Conservation (phyloP, 2,888 invertebrate species). For the Portevinia maculata region DNA sequence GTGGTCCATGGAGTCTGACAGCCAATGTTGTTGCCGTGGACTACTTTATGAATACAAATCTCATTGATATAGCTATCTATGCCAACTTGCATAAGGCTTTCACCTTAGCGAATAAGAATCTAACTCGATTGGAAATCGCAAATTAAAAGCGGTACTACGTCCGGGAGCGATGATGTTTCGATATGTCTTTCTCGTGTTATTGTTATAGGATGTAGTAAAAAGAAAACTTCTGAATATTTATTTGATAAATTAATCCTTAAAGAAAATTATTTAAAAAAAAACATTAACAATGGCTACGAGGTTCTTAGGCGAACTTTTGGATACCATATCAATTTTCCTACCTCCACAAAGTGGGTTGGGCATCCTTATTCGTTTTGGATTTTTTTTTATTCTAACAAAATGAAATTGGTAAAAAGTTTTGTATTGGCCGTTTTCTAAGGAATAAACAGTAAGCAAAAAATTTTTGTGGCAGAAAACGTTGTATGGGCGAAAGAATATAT, state of each 20-base stretch:
- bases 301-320: no score
- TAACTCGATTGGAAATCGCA: constrained; percentile 78
- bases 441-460: no score
- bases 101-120: constrained; percentile 77
- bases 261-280: not conserved
- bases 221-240: not conserved
- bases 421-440: no score
- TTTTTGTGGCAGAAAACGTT: no score
- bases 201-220: not conserved
- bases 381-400: no score
- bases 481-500: no score
- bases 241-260: not conserved
- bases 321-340: no score
- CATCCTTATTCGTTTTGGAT: no score
- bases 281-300: no score
- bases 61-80: constrained; percentile 87
- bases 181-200: not conserved
- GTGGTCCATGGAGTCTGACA: constrained; percentile 86
- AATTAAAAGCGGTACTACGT: constrained; percentile 22
- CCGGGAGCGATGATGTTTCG: not conserved
- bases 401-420: no score
- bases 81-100: constrained; percentile 82
- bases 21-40: constrained; percentile 90
- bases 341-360: no score
- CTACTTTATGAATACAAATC: constrained; percentile 88